These are phyloP conservation scores for Congeria kusceri DNA, from an alignment of 2,888 invertebrate species.

Conservation along the genomic window DNA sequence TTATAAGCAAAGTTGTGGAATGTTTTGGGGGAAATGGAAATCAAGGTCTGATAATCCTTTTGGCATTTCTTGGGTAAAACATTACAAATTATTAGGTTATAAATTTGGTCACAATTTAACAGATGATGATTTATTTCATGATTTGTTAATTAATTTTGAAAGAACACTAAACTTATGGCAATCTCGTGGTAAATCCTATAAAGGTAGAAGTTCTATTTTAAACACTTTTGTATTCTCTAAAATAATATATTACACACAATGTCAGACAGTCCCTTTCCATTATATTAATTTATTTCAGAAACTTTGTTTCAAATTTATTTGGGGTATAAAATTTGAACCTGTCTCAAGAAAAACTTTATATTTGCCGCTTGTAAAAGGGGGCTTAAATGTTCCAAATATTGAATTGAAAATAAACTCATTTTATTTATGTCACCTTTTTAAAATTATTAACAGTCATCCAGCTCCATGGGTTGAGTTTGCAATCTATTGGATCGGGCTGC, in stretches of 20 bases:
- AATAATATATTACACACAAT: conserved; percentile 6
- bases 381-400: conserved; percentile 40
- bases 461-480: conserved; percentile 20
- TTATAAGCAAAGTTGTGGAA: conserved; percentile 49
- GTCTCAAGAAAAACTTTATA: conserved; percentile 13
- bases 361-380: conserved; percentile 26
- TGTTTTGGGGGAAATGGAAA: conserved; percentile 63
- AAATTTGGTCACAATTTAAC: no score
- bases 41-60: no score
- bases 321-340: conserved; percentile 37
- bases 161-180: conserved; percentile 33
- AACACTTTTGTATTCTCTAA: conserved; percentile 7
- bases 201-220: conserved; percentile 27
- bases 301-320: conserved; percentile 33
- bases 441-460: conserved; percentile 9
- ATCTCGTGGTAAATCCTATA: not conserved
- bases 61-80: no score
- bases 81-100: no score
- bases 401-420: conserved; percentile 27
- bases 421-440: conserved; percentile 23
- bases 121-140: conserved; percentile 45
- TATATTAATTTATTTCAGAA: conserved; percentile 34
- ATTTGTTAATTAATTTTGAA: conserved; percentile 44
- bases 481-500: conserved; percentile 37
- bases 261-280: not conserved